phyloP scores from a whole-genome alignment of 2,888 invertebrate genomes.

The Saturnia pavonia region DNA sequence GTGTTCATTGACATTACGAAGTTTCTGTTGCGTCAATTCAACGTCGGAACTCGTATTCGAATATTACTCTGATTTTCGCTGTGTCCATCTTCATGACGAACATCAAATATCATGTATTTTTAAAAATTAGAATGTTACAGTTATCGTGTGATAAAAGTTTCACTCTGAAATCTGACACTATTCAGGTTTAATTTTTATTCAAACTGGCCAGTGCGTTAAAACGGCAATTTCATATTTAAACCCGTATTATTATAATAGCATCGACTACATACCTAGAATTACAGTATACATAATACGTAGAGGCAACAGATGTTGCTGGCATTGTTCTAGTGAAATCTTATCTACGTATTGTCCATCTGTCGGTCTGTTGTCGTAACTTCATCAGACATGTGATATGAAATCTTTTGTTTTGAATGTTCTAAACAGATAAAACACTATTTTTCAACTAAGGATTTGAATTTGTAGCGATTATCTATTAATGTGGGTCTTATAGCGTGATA shows the following conservation, averaged over 20 bases:
- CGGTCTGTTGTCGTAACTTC: slow-evolving; percentile 40
- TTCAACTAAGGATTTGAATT: background rate
- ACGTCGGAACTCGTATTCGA: too few species aligned
- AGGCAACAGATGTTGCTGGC: slow-evolving; percentile 49
- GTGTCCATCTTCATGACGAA: too few species aligned
- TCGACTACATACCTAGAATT: background rate
- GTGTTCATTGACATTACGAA: too few species aligned
- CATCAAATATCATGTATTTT: too few species aligned
- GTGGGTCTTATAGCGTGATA: background rate
- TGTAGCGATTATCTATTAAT: background rate
- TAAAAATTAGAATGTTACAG: too few species aligned
- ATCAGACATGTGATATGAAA: slow-evolving; percentile 40
- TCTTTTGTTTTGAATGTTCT: slow-evolving; percentile 20
- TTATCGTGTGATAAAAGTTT: too few species aligned
- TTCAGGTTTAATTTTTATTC: too few species aligned
- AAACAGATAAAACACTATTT: slow-evolving; percentile 8
- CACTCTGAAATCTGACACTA: too few species aligned
- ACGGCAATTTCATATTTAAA: too few species aligned
- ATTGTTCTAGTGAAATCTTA: slow-evolving; percentile 69
- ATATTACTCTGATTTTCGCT: too few species aligned
- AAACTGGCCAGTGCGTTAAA: too few species aligned
- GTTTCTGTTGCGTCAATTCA: too few species aligned
- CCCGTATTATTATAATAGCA: background rate
- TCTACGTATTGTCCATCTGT: slow-evolving; percentile 63
- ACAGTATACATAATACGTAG: slow-evolving; percentile 24